Percentiles rank a stretch among this genome's conserved stretches.
phyloP scores from a whole-genome alignment of 2,888 invertebrate genomes.

The Caenorhabditis sp. region DNA sequence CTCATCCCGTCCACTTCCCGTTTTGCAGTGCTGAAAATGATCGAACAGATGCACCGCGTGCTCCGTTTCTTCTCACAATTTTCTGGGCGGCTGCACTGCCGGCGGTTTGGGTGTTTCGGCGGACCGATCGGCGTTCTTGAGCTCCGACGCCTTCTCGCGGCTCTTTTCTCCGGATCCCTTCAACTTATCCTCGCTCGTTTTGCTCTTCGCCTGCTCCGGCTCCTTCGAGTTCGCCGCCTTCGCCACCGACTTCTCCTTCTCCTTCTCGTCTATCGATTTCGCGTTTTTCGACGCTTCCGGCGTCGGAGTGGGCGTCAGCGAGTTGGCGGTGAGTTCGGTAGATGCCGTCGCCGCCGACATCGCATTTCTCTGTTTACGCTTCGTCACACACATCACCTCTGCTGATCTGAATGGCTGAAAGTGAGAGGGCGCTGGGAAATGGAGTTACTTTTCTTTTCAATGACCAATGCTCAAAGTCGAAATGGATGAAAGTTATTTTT shows the following conservation, averaged over 20 bases:
- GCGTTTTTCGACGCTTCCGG: not conserved
- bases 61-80: not conserved
- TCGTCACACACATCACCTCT: not conserved
- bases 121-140: not conserved
- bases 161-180: conserved; percentile 11
- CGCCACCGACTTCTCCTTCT: not conserved
- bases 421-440: no score
- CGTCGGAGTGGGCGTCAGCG: not conserved
- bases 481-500: no score
- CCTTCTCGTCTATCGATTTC: not conserved
- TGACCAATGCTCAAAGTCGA: no score
- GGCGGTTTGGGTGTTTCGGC: not conserved
- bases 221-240: not conserved
- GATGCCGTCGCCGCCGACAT: no score
- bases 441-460: no score
- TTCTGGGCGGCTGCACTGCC: not conserved
- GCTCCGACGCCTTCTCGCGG: conserved; percentile 1
- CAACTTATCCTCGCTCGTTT: not conserved
- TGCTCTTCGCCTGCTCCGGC: not conserved
- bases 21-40: conserved; percentile 29
- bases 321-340: not conserved
- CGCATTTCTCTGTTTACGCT: not conserved
- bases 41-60: no score
- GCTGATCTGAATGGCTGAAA: not conserved
- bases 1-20: not conserved